Conservation (phyloP, 2,113 vertebrate genomes). For the Colistium nudipinnis region DNA sequence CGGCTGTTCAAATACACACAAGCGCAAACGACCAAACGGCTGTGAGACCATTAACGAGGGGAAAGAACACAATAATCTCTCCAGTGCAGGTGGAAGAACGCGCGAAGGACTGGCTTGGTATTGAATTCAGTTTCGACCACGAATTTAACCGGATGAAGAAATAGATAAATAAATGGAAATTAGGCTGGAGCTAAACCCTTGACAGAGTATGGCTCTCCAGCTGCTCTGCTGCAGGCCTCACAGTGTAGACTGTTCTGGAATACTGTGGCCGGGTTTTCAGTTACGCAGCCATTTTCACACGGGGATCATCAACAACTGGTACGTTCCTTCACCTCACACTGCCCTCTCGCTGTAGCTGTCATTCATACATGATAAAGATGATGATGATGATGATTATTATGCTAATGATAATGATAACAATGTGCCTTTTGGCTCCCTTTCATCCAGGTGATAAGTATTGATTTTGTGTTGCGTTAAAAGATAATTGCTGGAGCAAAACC, state of each 20-base stretch:
- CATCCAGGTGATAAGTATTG: slow-evolving; percentile 14
- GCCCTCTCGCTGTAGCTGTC: slow-evolving; percentile 2
- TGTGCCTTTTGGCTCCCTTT: slow-evolving; percentile 13
- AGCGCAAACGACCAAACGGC: slow-evolving; percentile 49
- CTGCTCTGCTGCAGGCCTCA: slow-evolving; percentile 1
- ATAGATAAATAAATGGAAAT: slow-evolving; percentile 14
- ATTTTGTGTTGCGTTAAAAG: slow-evolving; percentile 28
- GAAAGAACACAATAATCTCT: slow-evolving; percentile 41
- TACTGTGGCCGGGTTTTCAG: slow-evolving; percentile 47
- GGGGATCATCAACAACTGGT: slow-evolving; percentile 56
- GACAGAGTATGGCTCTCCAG: neutral
- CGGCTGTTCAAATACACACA: slow-evolving; percentile 61
- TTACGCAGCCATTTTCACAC: slow-evolving; percentile 64
- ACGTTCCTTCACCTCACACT: slow-evolving; percentile 22
- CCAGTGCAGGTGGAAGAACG: slow-evolving; percentile 51
- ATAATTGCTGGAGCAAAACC: neutral
- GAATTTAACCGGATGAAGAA: slow-evolving; percentile 28
- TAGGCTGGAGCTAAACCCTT: neutral
- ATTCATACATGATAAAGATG: too few relatives aligned
- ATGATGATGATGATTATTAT: too few relatives aligned
- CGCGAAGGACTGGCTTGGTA: neutral
- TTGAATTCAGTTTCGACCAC: slow-evolving; percentile 13
- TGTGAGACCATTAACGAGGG: slow-evolving; percentile 37
- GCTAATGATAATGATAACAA: slow-evolving; percentile 30
- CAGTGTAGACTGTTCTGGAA: slow-evolving; percentile 53